Percentiles rank a stretch among this genome's conserved stretches.
phyloP scores from a whole-genome alignment of 2,888 invertebrate genomes.

The Pseudococcus longispinus region DNA sequence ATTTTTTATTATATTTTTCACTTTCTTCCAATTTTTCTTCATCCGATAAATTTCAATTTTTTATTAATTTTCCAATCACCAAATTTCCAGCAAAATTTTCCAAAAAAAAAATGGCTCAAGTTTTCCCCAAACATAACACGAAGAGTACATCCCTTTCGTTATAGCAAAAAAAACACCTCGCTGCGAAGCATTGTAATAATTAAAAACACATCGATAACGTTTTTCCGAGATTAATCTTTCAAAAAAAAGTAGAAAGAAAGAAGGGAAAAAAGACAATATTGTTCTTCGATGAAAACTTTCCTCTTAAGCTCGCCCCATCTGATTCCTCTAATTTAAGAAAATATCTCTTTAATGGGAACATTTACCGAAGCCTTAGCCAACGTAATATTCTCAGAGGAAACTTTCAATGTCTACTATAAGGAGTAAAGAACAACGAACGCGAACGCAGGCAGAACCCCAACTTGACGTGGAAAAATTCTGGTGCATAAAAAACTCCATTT shows the following conservation, averaged over 20 bases:
- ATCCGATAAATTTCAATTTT: too few relatives aligned
- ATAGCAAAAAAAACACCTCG: background rate
- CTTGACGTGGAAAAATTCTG: background rate
- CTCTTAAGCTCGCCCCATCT: background rate
- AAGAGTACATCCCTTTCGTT: background rate
- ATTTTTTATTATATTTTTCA: too few relatives aligned
- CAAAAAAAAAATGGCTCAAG: too few relatives aligned
- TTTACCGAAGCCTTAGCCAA: slow-evolving; percentile 14
- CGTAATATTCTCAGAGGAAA: background rate
- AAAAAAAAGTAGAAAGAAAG: background rate
- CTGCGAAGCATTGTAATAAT: background rate
- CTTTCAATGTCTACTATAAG: background rate
- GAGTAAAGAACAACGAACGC: background rate
- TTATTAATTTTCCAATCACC: too few relatives aligned
- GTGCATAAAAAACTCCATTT: slow-evolving; percentile 22
- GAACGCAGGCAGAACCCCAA: background rate
- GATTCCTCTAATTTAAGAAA: slow-evolving; percentile 13
- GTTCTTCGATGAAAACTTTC: slow-evolving; percentile 19
- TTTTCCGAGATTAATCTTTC: slow-evolving; percentile 15
- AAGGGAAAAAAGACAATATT: background rate
- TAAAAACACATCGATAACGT: slow-evolving; percentile 23
- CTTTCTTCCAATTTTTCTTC: too few relatives aligned
- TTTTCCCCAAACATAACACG: background rate
- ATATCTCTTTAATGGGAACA: slow-evolving; percentile 23
- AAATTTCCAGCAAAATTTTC: background rate